A percentile compares a stretch with the other conserved stretches of the same genome.
Conservation (phyloP, 2,888 invertebrate species). For the Pyrrhosoma nymphula region DNA sequence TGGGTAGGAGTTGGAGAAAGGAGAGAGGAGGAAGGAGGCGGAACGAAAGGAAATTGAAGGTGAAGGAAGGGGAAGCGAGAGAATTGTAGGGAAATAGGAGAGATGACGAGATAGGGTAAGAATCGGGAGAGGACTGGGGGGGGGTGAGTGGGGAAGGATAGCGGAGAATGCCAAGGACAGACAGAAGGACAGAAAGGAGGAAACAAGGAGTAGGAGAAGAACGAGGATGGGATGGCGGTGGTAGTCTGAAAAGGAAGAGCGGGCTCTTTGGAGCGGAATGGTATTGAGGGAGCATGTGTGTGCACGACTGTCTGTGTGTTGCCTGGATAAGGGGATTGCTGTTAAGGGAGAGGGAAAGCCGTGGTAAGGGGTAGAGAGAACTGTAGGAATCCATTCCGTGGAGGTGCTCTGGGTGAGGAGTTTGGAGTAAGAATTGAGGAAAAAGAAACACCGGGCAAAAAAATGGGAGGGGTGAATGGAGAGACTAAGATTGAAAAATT, state of each 20-base stretch:
- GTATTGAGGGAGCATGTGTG: background rate
- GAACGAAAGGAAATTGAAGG: constrained; percentile 5
- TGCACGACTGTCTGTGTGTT: no score
- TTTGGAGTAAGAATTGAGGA: background rate
- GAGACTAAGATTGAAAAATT: background rate
- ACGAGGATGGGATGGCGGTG: no score
- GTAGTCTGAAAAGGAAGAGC: background rate
- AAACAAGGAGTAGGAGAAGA: no score
- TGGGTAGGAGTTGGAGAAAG: background rate
- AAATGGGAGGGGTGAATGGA: background rate
- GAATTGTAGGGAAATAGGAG: background rate
- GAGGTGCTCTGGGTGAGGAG: background rate
- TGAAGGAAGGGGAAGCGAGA: background rate
- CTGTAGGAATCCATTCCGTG: no score
- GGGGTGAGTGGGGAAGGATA: background rate
- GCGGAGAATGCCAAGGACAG: no score
- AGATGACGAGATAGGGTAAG: background rate
- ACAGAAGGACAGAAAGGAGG: no score
- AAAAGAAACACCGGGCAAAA: background rate
- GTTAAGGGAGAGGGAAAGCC: no score
- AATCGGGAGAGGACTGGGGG: background rate
- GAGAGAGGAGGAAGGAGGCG: background rate
- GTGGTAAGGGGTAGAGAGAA: no score
- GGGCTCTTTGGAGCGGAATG: background rate
- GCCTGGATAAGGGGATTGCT: no score